phyloP scores from a whole-genome alignment of 2,888 invertebrate species.

The Lithodes maja region DNA sequence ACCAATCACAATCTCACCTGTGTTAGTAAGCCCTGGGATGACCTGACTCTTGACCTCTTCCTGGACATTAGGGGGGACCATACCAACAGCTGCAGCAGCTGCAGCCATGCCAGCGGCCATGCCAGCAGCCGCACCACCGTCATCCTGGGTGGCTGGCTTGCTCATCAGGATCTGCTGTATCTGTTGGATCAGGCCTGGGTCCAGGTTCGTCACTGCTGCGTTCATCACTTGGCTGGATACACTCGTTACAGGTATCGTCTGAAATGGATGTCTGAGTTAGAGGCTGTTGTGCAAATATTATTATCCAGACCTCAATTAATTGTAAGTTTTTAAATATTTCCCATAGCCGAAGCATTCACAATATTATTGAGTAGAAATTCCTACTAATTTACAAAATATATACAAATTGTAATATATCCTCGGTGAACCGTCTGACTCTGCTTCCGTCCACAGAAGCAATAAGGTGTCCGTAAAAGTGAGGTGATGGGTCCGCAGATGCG shows the following conservation, averaged over 20 bases:
- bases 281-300: too few species aligned
- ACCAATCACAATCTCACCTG: constrained; percentile 11
- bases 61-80: constrained; percentile 33
- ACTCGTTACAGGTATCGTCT: constrained; percentile 40
- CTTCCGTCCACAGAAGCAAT: too few species aligned
- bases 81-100: constrained; percentile 40
- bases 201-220: constrained; percentile 68
- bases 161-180: constrained; percentile 70
- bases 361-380: background rate
- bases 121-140: constrained; percentile 29
- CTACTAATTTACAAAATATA: background rate
- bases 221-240: constrained; percentile 61
- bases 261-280: too few species aligned
- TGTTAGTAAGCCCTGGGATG: constrained; percentile 47
- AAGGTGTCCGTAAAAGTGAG: too few species aligned
- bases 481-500: too few species aligned
- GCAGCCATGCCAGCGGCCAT: constrained; percentile 52
- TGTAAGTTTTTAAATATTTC: too few species aligned
- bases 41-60: constrained; percentile 45
- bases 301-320: too few species aligned
- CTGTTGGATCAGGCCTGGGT: constrained; percentile 68
- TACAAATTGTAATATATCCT: too few species aligned
- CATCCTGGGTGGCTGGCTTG: constrained; percentile 37
- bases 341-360: too few species aligned
- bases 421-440: too few species aligned